Base-by-base conservation (phyloP, 2,113 vertebrate genomes). In the Chitala chitala region DNA sequence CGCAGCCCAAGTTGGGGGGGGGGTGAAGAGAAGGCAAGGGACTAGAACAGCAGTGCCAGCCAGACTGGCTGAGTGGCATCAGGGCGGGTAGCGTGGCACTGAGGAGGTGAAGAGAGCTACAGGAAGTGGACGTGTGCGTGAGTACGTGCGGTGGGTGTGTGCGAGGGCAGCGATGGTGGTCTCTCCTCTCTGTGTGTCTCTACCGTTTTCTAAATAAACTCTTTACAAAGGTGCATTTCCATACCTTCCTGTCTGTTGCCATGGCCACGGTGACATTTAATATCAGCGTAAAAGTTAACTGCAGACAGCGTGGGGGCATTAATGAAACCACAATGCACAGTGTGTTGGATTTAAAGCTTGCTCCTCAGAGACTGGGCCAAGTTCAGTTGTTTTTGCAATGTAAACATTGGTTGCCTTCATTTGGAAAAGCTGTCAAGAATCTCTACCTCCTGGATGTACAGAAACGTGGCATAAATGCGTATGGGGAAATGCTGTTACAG, bases 31-130 rank as follows among this genome's bases (percentile, higher is more conserved):
- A 51, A 24, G 70, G 31, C 29, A 24, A 50, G 46, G 44, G 56
- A 63, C 10, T 33, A 31, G 58, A 36, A 17, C 15, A 51, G 13
- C 51, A 17, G 51, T 22, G 51, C 15, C 22, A 31, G n/a, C 38
- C 29, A 26, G 54, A 44, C 70, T 59, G 40, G 24, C 46, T 1
- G 29, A 53, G 29, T 2, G 17, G 31, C 22, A 5, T 13, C 64
- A 13, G 7, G n/a, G 4, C 53, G 8, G 31, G 69, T 68, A 69
- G 66, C 38, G 66, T 61, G 69, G 33, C 0, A 55, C 12, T 76
- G 75, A 72, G 83, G 85, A 85, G 85, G 71, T 78, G 85, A 86
- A 80, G 86, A 86, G 85, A 69, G 88, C 36, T 74, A 64, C 1
- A 3, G 85, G 78, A 89, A 84, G 87, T 89, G 83, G 81, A 76